Evolutionary conservation across 1,140 invertebrate species (phyloP).

Genomic region (Drosophila subpulchrella): DNA sequence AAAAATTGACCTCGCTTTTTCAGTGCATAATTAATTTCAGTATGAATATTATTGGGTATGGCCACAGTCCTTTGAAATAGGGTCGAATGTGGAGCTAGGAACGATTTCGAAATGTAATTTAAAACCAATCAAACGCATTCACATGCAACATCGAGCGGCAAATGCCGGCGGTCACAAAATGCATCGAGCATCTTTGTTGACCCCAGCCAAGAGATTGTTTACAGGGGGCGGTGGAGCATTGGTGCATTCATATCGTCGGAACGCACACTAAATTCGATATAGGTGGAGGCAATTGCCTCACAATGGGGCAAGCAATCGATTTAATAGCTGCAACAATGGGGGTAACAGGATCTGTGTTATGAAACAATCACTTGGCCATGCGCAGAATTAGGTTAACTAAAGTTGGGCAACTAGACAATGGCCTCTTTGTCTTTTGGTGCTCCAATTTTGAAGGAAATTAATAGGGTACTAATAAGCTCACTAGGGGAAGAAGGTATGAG

Average conservation of each 20-base stretch:
- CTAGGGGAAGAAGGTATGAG: no score
- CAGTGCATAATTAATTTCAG: constrained; percentile 32
- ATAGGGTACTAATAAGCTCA: neutral
- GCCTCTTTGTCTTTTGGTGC: neutral
- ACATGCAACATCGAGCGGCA: constrained; percentile 54
- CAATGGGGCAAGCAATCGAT: constrained; percentile 7
- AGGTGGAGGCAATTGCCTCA: neutral
- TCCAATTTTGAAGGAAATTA: neutral
- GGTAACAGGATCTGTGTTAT: neutral
- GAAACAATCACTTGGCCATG: constrained; percentile 23
- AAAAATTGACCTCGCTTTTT: constrained; percentile 23
- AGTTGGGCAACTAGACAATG: neutral
- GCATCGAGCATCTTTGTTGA: constrained; percentile 56
- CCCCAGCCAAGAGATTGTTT: neutral
- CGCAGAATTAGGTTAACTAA: constrained; percentile 4
- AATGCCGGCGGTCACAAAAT: constrained; percentile 63
- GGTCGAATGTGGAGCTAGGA: constrained; percentile 23
- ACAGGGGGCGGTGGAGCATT: neutral
- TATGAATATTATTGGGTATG: constrained; percentile 29
- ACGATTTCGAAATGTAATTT: constrained; percentile 59
- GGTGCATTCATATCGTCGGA: neutral
- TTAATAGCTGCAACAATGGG: constrained; percentile 17
- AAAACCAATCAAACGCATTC: constrained; percentile 73
- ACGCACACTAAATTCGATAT: neutral
- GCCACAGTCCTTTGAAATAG: constrained; percentile 18